Percentiles rank a stretch among this genome's conserved stretches.
phyloP scores from a whole-genome alignment of 2,797 vertebrate species.

The Pantherophis alleghaniensis region DNA sequence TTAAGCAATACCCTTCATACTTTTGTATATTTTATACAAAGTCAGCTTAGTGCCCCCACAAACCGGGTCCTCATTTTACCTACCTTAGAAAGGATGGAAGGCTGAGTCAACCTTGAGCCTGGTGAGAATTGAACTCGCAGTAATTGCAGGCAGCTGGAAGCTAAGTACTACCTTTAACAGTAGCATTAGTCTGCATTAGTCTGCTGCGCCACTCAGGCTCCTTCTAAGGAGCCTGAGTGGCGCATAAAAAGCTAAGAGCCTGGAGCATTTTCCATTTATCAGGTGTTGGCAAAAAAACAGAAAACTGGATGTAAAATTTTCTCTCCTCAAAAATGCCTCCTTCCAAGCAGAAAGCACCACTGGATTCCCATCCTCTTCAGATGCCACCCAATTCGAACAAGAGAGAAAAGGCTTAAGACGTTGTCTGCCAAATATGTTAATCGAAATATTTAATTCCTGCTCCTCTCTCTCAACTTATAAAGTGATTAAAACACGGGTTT shows the following conservation, averaged over 20 bases:
- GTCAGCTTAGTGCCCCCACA: too few relatives aligned
- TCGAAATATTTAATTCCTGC: constrained; percentile 43
- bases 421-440: constrained; percentile 44
- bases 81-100: too few relatives aligned
- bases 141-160: too few relatives aligned
- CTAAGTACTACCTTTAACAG: too few relatives aligned
- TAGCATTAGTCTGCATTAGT: too few relatives aligned
- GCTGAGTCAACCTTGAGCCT: too few relatives aligned
- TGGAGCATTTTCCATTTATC: constrained; percentile 55
- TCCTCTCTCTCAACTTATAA: constrained; percentile 40
- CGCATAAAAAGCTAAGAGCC: constrained; percentile 49
- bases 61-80: too few relatives aligned
- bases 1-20: too few relatives aligned
- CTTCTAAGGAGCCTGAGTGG: too few relatives aligned
- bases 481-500: constrained; percentile 54
- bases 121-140: too few relatives aligned
- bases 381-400: constrained; percentile 12
- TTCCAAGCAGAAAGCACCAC: constrained; percentile 24
- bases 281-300: constrained; percentile 58
- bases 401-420: constrained; percentile 31
- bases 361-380: background rate
- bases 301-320: constrained; percentile 43
- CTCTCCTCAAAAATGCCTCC: constrained; percentile 39
- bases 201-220: too few relatives aligned
- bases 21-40: too few relatives aligned